Base-by-base conservation (phyloP, 2,888 invertebrate genomes). In the Acronicta psi region DNA sequence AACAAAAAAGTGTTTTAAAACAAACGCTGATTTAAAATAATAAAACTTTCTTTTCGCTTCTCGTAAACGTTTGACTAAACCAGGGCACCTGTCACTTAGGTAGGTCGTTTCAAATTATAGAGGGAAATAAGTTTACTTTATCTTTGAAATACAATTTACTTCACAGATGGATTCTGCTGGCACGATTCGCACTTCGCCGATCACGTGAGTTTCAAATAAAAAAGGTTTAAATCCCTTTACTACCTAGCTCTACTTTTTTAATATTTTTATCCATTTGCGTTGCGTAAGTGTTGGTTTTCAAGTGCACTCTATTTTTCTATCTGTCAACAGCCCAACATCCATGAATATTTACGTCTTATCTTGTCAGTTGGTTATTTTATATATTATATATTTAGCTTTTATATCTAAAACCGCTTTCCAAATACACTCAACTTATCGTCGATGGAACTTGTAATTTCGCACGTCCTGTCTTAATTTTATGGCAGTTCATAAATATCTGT, bases 81-180 rank as follows among this genome's bases (percentile, higher is more conserved):
- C 50, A 47, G 62, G 54, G 40, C 71, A 58, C 59, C 69, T 57
- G 54, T 58, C 54, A 73, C 63, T 61, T 62, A 56, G 34, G 47
- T 37, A 52, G 41, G 42, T 44, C 53, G 37, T 60, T 42, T 54
- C 46, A 62, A 58, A 56, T 58, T 47, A 53, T 61, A 56, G 25
- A 53, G 54, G 29, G 41, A 50, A 63, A 25, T 29, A 55, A 54
- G 47, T 46, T 38, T 36, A 51, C 13, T n/a, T 60, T 41, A 50
- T 50, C 53, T 76, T 69, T 52, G 43, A 69, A 62, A 57, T 60
- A 18, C 49, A 59, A 62, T 69, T 63, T 65, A 59, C 56, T 42
- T 56, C 46, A 69, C 59, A 52, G 40, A 55, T 64, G 40, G 16
- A 34, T 47, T 42, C 56, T 23, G 6, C 31, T 62, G 31, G 43